Conservation (phyloP, 2,888 invertebrate genomes). For the Automeris io region DNA sequence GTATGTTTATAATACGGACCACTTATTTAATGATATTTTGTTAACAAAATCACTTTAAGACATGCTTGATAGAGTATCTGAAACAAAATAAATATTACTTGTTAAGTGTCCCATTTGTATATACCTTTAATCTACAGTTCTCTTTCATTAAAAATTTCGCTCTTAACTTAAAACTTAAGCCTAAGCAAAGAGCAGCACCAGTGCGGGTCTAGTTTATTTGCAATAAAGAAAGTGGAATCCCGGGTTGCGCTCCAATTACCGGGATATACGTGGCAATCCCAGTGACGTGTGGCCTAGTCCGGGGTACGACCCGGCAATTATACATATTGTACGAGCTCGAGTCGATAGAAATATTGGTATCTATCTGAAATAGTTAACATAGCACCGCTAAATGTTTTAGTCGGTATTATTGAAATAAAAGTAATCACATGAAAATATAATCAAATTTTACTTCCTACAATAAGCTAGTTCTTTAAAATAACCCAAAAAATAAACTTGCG, state of each 20-base stretch:
- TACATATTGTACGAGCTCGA: conserved; percentile 58
- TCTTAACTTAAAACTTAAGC: conserved; percentile 21
- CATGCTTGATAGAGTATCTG: no score
- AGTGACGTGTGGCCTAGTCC: conserved; percentile 66
- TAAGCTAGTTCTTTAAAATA: no score
- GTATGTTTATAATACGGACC: background rate
- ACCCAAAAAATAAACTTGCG: no score
- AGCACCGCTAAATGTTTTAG: no score
- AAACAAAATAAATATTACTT: no score
- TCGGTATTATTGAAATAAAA: no score
- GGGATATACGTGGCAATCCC: conserved; percentile 72
- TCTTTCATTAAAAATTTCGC: conserved; percentile 12
- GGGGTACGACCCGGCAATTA: conserved; percentile 56
- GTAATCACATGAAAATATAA: no score
- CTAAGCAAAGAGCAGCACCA: conserved; percentile 53
- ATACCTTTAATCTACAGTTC: background rate
- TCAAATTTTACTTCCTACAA: no score
- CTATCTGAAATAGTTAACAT: no score
- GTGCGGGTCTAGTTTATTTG: conserved; percentile 71
- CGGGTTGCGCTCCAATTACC: conserved; percentile 74
- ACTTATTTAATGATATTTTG: no score
- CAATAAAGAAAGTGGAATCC: conserved; percentile 77
- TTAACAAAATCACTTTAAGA: no score
- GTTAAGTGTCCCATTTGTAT: no score
- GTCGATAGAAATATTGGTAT: conserved; percentile 44